phyloP scores from a whole-genome alignment of 2,888 invertebrate species.

The Galeruca laticollis region DNA sequence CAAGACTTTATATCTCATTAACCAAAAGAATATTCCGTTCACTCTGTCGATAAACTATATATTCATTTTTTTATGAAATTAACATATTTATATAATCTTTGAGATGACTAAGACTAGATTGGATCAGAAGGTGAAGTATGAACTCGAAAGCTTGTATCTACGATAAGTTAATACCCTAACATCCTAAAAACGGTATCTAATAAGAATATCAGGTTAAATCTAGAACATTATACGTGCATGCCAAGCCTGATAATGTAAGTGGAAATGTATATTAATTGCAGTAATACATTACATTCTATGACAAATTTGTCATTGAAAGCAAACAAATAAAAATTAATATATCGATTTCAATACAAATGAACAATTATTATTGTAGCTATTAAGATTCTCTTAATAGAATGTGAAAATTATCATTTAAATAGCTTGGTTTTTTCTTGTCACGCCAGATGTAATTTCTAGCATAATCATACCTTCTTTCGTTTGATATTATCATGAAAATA shows the following conservation, averaged over 20 bases:
- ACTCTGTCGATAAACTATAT: too few species aligned
- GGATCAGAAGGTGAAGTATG: neutral
- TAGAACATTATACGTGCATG: neutral
- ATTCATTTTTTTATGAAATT: too few species aligned
- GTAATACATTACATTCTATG: slow-evolving; percentile 34
- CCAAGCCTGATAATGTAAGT: slow-evolving; percentile 7
- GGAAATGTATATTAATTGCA: slow-evolving; percentile 26
- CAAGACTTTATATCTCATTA: too few species aligned
- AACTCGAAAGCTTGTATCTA: too few species aligned
- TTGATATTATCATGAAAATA: too few species aligned
- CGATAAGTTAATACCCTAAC: neutral
- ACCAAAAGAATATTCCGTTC: too few species aligned
- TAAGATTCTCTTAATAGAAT: neutral
- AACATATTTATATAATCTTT: too few species aligned
- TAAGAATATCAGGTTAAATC: neutral
- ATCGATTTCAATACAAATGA: slow-evolving; percentile 28
- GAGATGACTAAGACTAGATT: too few species aligned
- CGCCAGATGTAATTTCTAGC: neutral
- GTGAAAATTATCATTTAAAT: slow-evolving; percentile 1
- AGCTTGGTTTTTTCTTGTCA: neutral
- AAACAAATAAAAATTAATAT: slow-evolving; percentile 35
- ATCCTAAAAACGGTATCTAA: neutral
- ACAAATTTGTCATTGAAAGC: slow-evolving; percentile 41
- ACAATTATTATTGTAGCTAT: slow-evolving; percentile 32
- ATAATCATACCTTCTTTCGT: neutral